A percentile compares a stretch with the other conserved stretches of the same genome.
Evolutionary conservation across 2,797 vertebrate genomes (phyloP).

Genomic region (Pteronotus mesoamericanus): DNA sequence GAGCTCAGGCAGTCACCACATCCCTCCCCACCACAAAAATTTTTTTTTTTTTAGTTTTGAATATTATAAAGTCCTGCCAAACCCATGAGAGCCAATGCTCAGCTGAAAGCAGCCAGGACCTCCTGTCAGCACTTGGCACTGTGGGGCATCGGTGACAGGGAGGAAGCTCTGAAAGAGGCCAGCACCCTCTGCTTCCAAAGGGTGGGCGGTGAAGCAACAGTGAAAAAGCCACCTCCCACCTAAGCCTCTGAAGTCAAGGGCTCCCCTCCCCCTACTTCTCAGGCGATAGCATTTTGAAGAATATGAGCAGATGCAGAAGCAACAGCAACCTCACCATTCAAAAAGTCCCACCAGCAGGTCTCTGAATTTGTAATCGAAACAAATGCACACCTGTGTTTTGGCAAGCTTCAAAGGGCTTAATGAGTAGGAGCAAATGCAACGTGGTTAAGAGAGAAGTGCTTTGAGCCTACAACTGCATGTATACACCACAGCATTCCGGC

Average conservation of each 20-base stretch:
- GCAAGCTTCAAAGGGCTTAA: constrained; percentile 35
- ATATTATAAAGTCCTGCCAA: constrained; percentile 67
- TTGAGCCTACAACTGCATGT: background rate
- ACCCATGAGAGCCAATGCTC: constrained; percentile 48
- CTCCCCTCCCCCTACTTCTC: background rate
- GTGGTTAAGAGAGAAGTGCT: background rate
- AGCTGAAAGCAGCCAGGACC: constrained; percentile 48
- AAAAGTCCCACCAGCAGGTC: background rate
- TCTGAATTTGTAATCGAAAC: constrained; percentile 45
- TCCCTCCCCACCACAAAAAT: background rate
- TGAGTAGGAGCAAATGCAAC: background rate
- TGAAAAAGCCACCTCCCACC: background rate
- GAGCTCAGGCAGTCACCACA: background rate
- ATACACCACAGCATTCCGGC: background rate
- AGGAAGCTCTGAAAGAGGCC: constrained; percentile 7
- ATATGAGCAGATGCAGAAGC: background rate
- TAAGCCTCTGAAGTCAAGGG: background rate
- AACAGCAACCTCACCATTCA: background rate
- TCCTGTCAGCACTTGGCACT: constrained; percentile 42
- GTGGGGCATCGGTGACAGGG: background rate
- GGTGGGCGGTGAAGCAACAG: no score
- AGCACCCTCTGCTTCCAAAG: background rate
- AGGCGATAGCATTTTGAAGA: constrained; percentile 1
- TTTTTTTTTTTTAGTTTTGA: no score
- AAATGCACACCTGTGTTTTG: constrained; percentile 60